Base-by-base conservation (phyloP, 2,888 invertebrate species). In the Stenodema calcarata region DNA sequence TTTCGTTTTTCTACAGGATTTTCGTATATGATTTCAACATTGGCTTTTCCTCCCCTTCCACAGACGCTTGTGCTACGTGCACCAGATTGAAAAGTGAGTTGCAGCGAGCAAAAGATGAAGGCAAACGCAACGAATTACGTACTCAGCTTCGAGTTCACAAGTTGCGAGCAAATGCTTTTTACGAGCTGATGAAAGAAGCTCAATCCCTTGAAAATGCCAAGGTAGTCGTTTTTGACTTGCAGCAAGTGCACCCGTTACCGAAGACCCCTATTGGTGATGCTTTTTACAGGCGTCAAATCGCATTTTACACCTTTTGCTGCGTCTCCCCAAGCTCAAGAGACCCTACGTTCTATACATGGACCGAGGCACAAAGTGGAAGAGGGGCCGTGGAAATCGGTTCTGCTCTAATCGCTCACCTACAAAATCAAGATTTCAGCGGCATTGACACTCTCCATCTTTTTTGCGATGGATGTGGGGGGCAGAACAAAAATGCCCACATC, bases 311-410 rank as follows among this genome's bases (percentile, higher is more conserved):
- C 2, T 80, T 87, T 41, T 86, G 87, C 41, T 87, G 87, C 27
- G 86, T 87, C 35, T 23, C 79, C 0, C 42, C 7, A 50, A 14
- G 14, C 54, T 80, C 87, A 11, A 85, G 44, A 28, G 35, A 86
- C 69, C 87, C 87, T 23, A 87, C 87, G 12, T 86, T 87, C 47
- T 87, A 23, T 30, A 86, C 86, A 16, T 87, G 87, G 87, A 82
- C 44, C 11, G 87, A 87, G 44, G 76, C 41, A 9, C 30, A 82
- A 50, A 79, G 62, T 30, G 18, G 69, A 7, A 18, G 82, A 47
- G 82, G 82, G 1, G 18, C 87, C 18, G 44, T 41, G 1, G 73
- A 82, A 82, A 82, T 87, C 14, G 87, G 87, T 14, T 82, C 87
- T 28, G 70, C 81, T n/a, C 18, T 87, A 1, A 6, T 82, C 9